phyloP scores from a whole-genome alignment of 1,140 invertebrate species.

The Drosophila sp. region DNA sequence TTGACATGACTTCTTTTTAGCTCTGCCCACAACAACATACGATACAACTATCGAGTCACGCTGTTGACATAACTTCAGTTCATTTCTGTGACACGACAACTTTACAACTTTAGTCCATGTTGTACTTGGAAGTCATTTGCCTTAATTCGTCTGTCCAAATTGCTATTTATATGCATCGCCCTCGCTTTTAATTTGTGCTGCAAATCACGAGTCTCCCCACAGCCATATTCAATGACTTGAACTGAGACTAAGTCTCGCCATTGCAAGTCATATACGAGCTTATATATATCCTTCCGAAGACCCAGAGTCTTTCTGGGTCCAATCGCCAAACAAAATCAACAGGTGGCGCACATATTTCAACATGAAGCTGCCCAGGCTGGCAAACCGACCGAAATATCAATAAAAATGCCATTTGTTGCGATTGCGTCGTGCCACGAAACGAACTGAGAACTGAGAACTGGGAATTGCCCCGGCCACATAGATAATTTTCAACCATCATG shows the following conservation, averaged over 20 bases:
- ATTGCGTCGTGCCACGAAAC: slow-evolving; percentile 66
- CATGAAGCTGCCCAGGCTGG: slow-evolving; percentile 66
- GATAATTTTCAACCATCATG: slow-evolving; percentile 60
- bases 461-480: slow-evolving; percentile 52
- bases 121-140: slow-evolving; percentile 65
- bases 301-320: slow-evolving; percentile 6
- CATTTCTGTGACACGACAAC: slow-evolving; percentile 66
- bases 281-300: slow-evolving; percentile 11
- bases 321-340: slow-evolving; percentile 80
- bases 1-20: slow-evolving; percentile 14
- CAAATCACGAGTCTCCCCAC: slow-evolving; percentile 69
- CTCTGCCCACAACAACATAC: background rate
- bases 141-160: slow-evolving; percentile 80
- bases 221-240: slow-evolving; percentile 1
- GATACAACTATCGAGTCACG: slow-evolving; percentile 53
- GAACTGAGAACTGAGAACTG: slow-evolving; percentile 23
- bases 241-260: background rate
- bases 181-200: slow-evolving; percentile 80
- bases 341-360: slow-evolving; percentile 82
- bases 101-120: slow-evolving; percentile 39
- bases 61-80: slow-evolving; percentile 71
- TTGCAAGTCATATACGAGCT: too few species aligned
- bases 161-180: slow-evolving; percentile 81
- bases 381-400: slow-evolving; percentile 78
- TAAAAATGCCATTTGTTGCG: slow-evolving; percentile 82